Evolutionary conservation across 2,888 invertebrate genomes (phyloP), one percentile per base, ranked within the genome.

Genomic region (Cenopis cana): DNA sequence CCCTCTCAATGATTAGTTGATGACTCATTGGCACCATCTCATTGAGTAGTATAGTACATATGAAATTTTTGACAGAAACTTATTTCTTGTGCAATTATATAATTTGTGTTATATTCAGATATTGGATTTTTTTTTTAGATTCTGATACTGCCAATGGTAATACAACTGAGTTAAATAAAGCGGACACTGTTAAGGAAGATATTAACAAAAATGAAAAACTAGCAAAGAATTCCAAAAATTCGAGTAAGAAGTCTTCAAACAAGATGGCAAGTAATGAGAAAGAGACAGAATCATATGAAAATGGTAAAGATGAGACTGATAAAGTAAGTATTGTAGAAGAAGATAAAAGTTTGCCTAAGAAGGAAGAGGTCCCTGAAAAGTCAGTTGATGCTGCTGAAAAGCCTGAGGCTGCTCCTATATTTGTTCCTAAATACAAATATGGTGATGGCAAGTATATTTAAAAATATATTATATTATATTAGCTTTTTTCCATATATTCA

Each of bases 291-390:
- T 85, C 88, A 81, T 83, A 82, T 85, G 90, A 91, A 82, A 93
- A 92, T 86, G 91, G 91, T 82, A 92, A 89, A 87, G 86, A 89
- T 86, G 91, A 93, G 91, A 91, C 92, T 92, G 93, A 92, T 87
- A 90, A 89, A 84, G 82, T 89, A 85, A 87, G 83, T 83, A 86
- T 84, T 79, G 79, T 86, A 83, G 89, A 87, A 76, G 82, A 85
- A 74, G 86, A 88, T 41, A 77, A 76, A 61, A 75, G 70, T 62
- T 69, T 80, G 50, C 50, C 79, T 71, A 76, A 68, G 17, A 76
- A 77, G 50, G 86, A 85, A 57, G 85, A 85, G 14, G 68, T 76
- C 17, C 67, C 73, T 14, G 71, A 70, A 5, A 79, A 78, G 38
- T 54, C 75, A 29, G 68, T 74, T 20, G 69, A 74, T 20, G 69